phyloP scores from a whole-genome alignment of 2,113 vertebrate genomes.

The Odobenus rosmarus region DNA sequence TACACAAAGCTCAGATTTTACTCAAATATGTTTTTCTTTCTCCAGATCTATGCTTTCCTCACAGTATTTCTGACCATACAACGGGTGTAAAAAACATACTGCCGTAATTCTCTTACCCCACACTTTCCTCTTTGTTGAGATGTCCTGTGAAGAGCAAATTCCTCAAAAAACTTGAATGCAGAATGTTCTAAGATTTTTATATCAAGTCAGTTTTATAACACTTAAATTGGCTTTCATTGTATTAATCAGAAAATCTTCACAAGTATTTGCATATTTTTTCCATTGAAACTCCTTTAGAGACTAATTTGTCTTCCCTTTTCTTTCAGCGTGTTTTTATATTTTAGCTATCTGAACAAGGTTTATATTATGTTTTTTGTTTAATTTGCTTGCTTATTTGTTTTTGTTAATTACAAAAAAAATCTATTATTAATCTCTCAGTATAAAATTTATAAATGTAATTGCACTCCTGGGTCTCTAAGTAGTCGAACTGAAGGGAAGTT shows the following conservation, averaged over 20 bases:
- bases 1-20: not conserved
- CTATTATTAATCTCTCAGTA: not conserved
- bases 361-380: not conserved
- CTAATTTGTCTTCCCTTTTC: not conserved
- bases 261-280: not conserved
- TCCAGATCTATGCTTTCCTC: not conserved
- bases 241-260: not conserved
- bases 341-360: not conserved
- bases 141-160: not conserved
- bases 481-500: not conserved
- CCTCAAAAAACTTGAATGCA: not conserved
- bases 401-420: slow-evolving; percentile 29
- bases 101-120: not conserved
- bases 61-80: not conserved
- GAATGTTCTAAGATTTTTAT: not conserved
- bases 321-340: not conserved
- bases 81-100: not conserved
- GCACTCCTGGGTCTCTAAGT: not conserved
- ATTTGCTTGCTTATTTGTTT: not conserved
- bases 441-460: not conserved
- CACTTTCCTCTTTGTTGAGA: not conserved
- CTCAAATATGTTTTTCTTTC: not conserved
- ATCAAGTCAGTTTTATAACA: not conserved
- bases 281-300: not conserved
- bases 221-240: not conserved